Conservation (phyloP, 2,113 vertebrate genomes). For the Capra hircus region DNA sequence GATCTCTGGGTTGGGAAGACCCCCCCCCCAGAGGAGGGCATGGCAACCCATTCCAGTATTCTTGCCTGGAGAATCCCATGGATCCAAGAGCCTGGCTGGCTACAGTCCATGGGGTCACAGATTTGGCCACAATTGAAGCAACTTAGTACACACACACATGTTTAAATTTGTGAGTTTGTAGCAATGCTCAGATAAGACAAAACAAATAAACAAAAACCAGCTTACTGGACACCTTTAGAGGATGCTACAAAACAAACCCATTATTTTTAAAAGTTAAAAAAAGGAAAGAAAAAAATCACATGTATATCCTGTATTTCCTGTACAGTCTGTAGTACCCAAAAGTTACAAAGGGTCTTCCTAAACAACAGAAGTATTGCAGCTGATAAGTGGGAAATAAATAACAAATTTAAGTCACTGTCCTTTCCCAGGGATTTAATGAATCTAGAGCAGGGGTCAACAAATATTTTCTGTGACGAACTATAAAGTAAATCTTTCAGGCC, state of each 20-base stretch:
- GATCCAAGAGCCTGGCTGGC: background rate
- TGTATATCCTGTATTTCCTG: background rate
- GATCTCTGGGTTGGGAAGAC: background rate
- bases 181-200: background rate
- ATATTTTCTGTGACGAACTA: background rate
- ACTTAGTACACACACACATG: background rate
- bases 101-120: background rate
- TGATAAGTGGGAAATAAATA: background rate
- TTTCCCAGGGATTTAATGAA: background rate
- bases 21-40: background rate
- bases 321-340: background rate
- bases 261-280: background rate
- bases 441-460: background rate
- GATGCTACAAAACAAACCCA: background rate
- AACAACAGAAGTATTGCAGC: background rate
- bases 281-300: background rate
- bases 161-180: background rate
- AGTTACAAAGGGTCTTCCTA: background rate
- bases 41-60: background rate
- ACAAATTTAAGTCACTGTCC: background rate
- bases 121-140: fast-evolving
- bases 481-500: background rate
- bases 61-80: background rate
- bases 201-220: background rate
- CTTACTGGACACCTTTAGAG: background rate